Conservation (phyloP, 2,888 invertebrate genomes). For the Microdon myrmicae region DNA sequence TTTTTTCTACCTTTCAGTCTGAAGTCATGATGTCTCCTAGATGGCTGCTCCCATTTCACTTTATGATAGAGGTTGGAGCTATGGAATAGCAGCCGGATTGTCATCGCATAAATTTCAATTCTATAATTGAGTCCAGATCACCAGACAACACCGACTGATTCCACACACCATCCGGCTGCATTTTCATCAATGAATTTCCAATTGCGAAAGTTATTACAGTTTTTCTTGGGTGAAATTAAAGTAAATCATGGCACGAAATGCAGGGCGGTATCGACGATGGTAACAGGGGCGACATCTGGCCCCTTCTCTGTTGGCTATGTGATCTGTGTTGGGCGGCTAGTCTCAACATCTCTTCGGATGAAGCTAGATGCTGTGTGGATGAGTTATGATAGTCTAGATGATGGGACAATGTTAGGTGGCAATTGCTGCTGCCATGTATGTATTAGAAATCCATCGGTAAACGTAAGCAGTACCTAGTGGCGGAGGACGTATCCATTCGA, state of each 20-base stretch:
- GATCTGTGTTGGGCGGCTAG: slow-evolving; percentile 43
- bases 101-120: slow-evolving; percentile 51
- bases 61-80: slow-evolving; percentile 41
- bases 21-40: slow-evolving; percentile 23
- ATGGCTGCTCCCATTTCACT: slow-evolving; percentile 50
- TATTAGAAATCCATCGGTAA: slow-evolving; percentile 22
- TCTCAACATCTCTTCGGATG: slow-evolving; percentile 12
- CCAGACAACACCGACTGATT: slow-evolving; percentile 22
- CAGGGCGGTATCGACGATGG: slow-evolving; percentile 1
- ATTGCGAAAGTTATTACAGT: slow-evolving; percentile 50
- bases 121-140: slow-evolving; percentile 43
- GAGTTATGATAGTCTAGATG: slow-evolving; percentile 40
- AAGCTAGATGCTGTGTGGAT: slow-evolving; percentile 38
- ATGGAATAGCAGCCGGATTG: slow-evolving; percentile 43
- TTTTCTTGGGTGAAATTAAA: slow-evolving; percentile 46
- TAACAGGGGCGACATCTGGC: slow-evolving; percentile 30
- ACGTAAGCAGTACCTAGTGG: slow-evolving; percentile 21
- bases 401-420: slow-evolving; percentile 51
- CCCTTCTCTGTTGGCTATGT: slow-evolving; percentile 2
- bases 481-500: neutral
- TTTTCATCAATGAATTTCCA: slow-evolving; percentile 52
- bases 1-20: neutral
- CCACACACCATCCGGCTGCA: slow-evolving; percentile 40
- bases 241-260: slow-evolving; percentile 33
- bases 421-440: slow-evolving; percentile 39